Conservation (phyloP, 2,113 vertebrate species). For the Girardinichthys multiradiatus region DNA sequence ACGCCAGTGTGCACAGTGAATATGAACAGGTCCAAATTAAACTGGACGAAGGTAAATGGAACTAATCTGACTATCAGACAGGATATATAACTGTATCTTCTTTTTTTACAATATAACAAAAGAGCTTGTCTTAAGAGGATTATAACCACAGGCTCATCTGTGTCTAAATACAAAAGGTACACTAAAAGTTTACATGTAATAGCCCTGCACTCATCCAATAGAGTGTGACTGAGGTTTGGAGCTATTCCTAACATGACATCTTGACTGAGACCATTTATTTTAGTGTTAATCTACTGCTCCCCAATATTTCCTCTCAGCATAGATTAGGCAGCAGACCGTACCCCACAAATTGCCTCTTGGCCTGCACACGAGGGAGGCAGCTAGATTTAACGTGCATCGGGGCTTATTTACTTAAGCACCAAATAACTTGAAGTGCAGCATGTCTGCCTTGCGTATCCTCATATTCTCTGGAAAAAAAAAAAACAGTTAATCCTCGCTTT, state of each 20-base stretch:
- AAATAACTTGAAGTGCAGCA: constrained; percentile 73
- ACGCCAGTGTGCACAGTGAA: constrained; percentile 21
- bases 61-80: constrained; percentile 61
- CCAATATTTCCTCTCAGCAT: constrained; percentile 37
- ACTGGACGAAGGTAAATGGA: constrained; percentile 44
- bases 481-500: constrained; percentile 73
- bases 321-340: constrained; percentile 57
- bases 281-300: constrained; percentile 48
- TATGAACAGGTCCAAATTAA: constrained; percentile 27
- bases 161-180: constrained; percentile 40
- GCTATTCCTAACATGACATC: constrained; percentile 55
- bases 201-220: constrained; percentile 24
- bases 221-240: constrained; percentile 21
- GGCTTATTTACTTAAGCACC: constrained; percentile 53
- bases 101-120: constrained; percentile 48
- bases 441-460: constrained; percentile 60
- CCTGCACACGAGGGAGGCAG: constrained; percentile 19
- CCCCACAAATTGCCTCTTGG: constrained; percentile 30
- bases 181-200: constrained; percentile 47
- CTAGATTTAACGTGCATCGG: constrained; percentile 46
- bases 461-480: constrained; percentile 58
- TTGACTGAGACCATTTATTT: constrained; percentile 45
- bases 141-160: constrained; percentile 56
- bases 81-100: constrained; percentile 54
- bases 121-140: constrained; percentile 71